These are phyloP conservation scores for Apodemus sylvaticus DNA, from an alignment of 2,113 vertebrate genomes.

Conservation along the genomic window DNA sequence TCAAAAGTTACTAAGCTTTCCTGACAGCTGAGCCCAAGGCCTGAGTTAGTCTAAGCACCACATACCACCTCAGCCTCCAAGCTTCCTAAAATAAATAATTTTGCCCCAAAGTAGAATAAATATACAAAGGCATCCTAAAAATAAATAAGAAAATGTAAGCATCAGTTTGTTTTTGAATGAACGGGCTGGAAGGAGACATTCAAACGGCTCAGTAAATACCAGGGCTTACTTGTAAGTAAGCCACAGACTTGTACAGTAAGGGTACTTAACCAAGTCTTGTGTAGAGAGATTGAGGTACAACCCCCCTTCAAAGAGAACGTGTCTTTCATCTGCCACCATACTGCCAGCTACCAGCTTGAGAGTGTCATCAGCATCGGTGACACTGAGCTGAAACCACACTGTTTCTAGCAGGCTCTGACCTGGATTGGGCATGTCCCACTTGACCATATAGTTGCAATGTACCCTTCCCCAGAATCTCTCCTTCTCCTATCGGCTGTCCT, in stretches of 20 bases:
- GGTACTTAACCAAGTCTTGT: neutral
- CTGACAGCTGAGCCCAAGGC: neutral
- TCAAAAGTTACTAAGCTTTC: neutral
- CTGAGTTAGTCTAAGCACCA: neutral
- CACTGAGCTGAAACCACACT: neutral
- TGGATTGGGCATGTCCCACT: neutral
- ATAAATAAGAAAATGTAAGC: conserved; percentile 1
- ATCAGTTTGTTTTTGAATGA: neutral
- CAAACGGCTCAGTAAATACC: neutral
- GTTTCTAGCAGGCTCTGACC: neutral
- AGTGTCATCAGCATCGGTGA: neutral
- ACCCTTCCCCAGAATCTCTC: neutral
- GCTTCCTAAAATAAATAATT: neutral
- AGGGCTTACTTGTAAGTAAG: neutral
- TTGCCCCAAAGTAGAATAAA: neutral
- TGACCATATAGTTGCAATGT: neutral
- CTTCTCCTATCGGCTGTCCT: neutral
- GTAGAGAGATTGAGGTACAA: neutral
- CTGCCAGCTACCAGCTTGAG: neutral
- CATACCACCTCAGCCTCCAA: neutral
- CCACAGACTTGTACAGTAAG: neutral
- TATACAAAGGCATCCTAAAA: neutral
- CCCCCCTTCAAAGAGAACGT: neutral
- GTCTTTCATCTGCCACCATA: no score
- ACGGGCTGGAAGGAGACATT: neutral